Conservation (phyloP, 1,140 invertebrate genomes). For the Grapholita molesta region DNA sequence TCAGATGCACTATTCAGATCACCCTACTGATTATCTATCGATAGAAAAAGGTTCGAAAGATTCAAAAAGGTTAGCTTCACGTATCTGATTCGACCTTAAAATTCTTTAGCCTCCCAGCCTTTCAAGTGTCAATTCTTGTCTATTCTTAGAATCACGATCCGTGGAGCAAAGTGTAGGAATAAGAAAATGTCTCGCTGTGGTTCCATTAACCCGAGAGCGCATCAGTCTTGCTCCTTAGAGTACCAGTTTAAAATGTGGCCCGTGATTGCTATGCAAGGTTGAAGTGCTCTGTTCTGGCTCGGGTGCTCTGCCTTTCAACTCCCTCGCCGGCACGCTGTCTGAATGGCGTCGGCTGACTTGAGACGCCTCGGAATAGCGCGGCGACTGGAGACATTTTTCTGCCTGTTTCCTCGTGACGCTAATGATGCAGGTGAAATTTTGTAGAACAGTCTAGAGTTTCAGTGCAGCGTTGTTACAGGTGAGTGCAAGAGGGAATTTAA, state of each 20-base stretch:
- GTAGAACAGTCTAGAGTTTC: slow-evolving; percentile 4
- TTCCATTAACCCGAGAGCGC: background rate
- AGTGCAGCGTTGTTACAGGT: background rate
- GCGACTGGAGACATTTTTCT: slow-evolving; percentile 5
- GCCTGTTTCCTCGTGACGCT: slow-evolving; percentile 1
- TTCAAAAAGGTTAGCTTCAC: background rate
- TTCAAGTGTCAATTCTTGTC: slow-evolving; percentile 11
- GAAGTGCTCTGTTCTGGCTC: background rate
- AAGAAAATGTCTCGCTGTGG: background rate
- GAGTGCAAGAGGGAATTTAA: background rate
- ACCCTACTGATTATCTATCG: background rate
- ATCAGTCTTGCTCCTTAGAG: background rate
- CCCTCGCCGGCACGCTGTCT: background rate
- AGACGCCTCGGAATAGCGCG: background rate
- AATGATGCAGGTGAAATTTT: slow-evolving; percentile 9
- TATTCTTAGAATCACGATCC: slow-evolving; percentile 14
- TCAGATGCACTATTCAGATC: background rate
- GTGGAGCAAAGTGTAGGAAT: background rate
- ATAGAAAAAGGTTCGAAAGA: background rate
- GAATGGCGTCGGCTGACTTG: background rate
- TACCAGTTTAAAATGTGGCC: background rate
- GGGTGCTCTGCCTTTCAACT: background rate
- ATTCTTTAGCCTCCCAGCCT: background rate
- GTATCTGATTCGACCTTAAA: slow-evolving; percentile 2
- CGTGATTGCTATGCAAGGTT: background rate